Conservation (phyloP, 1,140 invertebrate genomes). For the Chionoecetes opilio region DNA sequence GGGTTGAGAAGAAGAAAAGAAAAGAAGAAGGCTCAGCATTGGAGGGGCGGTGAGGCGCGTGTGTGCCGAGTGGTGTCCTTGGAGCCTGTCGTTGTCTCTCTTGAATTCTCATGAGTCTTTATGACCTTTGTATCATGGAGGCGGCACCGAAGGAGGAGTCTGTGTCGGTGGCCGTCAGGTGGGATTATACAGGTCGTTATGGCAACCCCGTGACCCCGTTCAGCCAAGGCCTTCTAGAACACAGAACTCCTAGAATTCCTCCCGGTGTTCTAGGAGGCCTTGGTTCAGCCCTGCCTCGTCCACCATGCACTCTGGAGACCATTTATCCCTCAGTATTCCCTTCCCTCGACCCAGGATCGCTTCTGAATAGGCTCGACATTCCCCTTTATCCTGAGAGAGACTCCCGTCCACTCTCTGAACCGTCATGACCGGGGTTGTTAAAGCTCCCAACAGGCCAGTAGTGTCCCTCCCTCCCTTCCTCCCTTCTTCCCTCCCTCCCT, state of each 20-base stretch:
- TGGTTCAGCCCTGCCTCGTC: neutral
- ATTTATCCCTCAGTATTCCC: constrained; percentile 7
- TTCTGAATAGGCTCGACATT: constrained; percentile 19
- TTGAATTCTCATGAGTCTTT: neutral
- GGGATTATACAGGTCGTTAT: neutral
- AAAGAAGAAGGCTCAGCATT: too few species aligned
- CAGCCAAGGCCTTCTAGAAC: too few species aligned
- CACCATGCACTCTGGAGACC: neutral
- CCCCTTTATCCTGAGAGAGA: neutral
- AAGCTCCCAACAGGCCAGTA: neutral
- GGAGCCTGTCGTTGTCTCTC: neutral
- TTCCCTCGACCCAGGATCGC: neutral
- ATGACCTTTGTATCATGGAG: neutral
- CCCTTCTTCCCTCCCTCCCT: neutral
- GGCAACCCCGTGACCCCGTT: too few species aligned
- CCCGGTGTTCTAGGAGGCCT: too few species aligned
- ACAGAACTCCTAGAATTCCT: too few species aligned
- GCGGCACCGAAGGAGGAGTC: neutral
- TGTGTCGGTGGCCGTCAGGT: neutral
- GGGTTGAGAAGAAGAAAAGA: too few species aligned
- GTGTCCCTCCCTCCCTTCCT: too few species aligned
- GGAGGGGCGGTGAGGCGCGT: neutral
- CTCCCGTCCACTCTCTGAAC: neutral
- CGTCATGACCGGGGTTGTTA: neutral
- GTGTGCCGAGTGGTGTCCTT: neutral